Conservation (phyloP, 2,888 invertebrate species). For the Heliconius aoede region DNA sequence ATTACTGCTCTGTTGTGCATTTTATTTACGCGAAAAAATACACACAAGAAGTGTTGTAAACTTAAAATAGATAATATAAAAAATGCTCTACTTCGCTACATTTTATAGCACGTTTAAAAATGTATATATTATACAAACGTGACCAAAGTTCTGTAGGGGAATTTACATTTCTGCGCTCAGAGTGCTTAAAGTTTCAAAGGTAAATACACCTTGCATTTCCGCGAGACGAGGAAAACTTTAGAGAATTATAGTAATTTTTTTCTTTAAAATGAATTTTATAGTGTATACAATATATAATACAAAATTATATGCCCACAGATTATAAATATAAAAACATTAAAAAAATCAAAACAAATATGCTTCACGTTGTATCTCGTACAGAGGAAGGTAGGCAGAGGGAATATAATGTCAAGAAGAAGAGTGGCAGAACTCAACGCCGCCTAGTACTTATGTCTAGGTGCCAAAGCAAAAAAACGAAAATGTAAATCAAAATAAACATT, state of each 20-base stretch:
- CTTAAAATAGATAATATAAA: neutral
- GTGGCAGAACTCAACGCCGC: too few relatives aligned
- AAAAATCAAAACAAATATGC: too few relatives aligned
- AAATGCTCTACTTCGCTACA: neutral
- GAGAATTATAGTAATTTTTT: constrained; percentile 12
- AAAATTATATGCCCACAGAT: neutral
- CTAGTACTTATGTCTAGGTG: too few relatives aligned
- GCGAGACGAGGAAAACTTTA: constrained; percentile 13
- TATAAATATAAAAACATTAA: neutral
- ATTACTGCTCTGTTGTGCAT: neutral
- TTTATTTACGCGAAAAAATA: neutral
- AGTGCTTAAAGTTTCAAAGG: constrained; percentile 21
- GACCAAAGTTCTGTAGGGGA: constrained; percentile 2
- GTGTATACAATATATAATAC: too few relatives aligned
- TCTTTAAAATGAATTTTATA: neutral
- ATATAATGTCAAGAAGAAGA: too few relatives aligned
- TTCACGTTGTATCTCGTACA: too few relatives aligned
- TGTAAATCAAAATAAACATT: too few relatives aligned
- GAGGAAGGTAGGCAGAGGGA: too few relatives aligned
- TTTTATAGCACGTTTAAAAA: constrained; percentile 2
- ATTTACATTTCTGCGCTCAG: constrained; percentile 15
- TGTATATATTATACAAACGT: neutral
- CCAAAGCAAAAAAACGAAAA: too few relatives aligned
- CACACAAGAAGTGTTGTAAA: neutral
- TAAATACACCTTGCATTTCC: constrained; percentile 17